These are phyloP conservation scores for Centroberyx gerrardi DNA, from an alignment of 2,797 vertebrate genomes.

Conservation along the genomic window DNA sequence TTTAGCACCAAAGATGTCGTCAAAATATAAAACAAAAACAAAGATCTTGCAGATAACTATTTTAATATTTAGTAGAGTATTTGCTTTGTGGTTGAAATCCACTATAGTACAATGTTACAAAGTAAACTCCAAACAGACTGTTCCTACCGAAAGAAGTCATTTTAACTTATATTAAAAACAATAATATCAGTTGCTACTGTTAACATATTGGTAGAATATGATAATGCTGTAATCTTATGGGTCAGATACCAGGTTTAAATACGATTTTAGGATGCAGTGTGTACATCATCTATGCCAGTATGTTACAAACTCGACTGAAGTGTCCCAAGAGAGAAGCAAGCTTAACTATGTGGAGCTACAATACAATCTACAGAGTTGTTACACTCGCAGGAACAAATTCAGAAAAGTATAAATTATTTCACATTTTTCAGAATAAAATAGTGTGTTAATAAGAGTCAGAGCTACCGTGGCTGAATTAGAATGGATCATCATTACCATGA, in stretches of 20 bases:
- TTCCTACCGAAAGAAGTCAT: too few species aligned
- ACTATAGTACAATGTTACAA: background rate
- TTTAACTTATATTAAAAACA: too few species aligned
- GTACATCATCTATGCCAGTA: too few species aligned
- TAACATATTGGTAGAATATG: background rate
- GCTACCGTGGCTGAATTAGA: constrained; percentile 15
- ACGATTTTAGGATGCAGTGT: background rate
- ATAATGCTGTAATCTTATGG: background rate
- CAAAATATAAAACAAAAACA: too few species aligned
- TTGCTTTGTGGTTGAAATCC: background rate
- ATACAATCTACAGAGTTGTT: background rate
- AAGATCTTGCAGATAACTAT: too few species aligned
- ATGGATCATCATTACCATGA: constrained; percentile 47
- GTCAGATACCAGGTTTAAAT: background rate
- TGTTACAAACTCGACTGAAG: too few species aligned
- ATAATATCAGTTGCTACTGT: too few species aligned
- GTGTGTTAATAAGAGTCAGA: constrained; percentile 6
- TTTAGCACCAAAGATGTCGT: too few species aligned
- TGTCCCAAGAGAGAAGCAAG: too few species aligned
- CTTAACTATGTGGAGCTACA: background rate
- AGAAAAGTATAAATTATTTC: background rate
- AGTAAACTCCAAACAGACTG: background rate
- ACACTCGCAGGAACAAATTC: background rate
- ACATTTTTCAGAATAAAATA: background rate
- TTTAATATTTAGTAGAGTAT: too few species aligned